phyloP scores from a whole-genome alignment of 2,797 vertebrate genomes.

The Neolamprologus multifasciatus region DNA sequence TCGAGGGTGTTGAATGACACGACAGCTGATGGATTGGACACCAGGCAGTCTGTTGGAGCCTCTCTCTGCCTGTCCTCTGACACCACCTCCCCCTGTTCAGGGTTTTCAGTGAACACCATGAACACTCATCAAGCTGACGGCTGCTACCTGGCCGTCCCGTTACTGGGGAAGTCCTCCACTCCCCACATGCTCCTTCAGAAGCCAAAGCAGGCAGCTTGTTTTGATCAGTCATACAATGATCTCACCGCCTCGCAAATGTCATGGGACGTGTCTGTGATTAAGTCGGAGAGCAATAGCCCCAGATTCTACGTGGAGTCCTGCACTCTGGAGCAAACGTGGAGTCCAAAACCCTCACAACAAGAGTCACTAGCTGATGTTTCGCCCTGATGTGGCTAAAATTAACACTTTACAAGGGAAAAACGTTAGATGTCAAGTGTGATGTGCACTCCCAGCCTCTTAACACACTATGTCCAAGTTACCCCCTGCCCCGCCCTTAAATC shows the following conservation, averaged over 20 bases:
- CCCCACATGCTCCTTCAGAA: slow-evolving; percentile 56
- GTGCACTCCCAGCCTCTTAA: background rate
- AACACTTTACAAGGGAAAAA: background rate
- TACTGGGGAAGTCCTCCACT: slow-evolving; percentile 71
- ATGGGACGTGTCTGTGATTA: slow-evolving; percentile 81
- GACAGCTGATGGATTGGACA: slow-evolving; percentile 33
- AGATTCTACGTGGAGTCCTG: slow-evolving; percentile 52
- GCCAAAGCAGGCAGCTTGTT: slow-evolving; percentile 3
- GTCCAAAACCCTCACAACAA: slow-evolving; percentile 47
- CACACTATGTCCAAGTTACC: background rate
- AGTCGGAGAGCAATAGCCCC: slow-evolving; percentile 57
- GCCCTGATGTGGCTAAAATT: background rate
- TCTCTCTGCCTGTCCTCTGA: slow-evolving; percentile 12
- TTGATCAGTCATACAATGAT: slow-evolving; percentile 49
- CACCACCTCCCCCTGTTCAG: slow-evolving; percentile 36
- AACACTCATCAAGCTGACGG: background rate
- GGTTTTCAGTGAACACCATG: background rate
- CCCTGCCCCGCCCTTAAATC: accelerated
- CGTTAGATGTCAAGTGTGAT: accelerated
- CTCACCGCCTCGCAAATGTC: slow-evolving; percentile 46
- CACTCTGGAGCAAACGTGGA: slow-evolving; percentile 52
- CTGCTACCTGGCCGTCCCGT: slow-evolving; percentile 13
- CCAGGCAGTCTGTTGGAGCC: background rate
- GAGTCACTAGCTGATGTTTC: slow-evolving; percentile 30
- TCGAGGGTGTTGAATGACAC: slow-evolving; percentile 28